Percentiles rank a stretch among this genome's conserved stretches.
Conservation (phyloP, 1,140 invertebrate genomes). For the Olivierus martensii region DNA sequence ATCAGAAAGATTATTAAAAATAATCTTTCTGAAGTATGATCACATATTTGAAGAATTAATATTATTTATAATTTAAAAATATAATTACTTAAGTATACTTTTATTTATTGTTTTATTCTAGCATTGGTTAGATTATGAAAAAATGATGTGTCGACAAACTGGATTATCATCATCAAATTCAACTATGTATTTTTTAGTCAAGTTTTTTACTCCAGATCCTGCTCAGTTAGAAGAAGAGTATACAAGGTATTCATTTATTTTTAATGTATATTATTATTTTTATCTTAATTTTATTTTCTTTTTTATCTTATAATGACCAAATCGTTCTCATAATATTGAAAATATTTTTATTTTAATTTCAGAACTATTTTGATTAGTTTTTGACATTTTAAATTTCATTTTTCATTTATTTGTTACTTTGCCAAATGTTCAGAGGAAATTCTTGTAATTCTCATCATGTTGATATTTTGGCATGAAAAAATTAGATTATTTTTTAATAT, state of each 20-base stretch:
- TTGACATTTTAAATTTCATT: no score
- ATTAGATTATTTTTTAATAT: no score
- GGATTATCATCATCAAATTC: constrained; percentile 75
- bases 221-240: constrained; percentile 96
- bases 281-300: neutral
- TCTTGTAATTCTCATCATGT: no score
- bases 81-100: no score
- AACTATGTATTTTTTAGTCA: constrained; percentile 68
- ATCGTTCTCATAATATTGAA: neutral
- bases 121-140: constrained; percentile 98
- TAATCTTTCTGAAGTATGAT: no score
- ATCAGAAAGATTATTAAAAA: no score
- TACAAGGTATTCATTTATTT: constrained; percentile 45
- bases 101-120: constrained; percentile 28
- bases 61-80: no score
- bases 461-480: no score
- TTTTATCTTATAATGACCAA: neutral
- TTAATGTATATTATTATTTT: neutral
- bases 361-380: no score
- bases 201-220: constrained; percentile 98
- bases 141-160: constrained; percentile 85
- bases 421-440: no score
- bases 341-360: neutral
- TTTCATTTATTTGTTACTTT: no score
- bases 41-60: no score